A percentile compares a stretch with the other conserved stretches of the same genome.
phyloP scores from a whole-genome alignment of 23 tunicate genomes.

The Halocynthia roretzi region DNA sequence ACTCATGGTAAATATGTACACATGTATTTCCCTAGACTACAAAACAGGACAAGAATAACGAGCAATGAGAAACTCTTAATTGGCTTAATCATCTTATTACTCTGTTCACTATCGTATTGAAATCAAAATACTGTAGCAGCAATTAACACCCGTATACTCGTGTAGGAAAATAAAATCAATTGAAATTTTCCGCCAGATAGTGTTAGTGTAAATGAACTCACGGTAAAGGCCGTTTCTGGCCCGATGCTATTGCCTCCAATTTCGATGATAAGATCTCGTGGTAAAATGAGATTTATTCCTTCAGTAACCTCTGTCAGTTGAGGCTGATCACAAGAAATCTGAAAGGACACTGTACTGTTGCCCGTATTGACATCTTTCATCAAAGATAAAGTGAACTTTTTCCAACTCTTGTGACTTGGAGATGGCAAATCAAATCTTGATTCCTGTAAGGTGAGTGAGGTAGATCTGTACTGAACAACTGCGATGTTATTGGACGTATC shows the following conservation, averaged over 20 bases:
- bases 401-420: neutral
- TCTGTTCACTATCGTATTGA: no score
- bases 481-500: no score
- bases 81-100: no score
- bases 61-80: no score
- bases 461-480: neutral
- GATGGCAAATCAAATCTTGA: neutral
- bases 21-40: no score
- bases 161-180: no score
- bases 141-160: no score
- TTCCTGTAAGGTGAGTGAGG: neutral
- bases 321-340: neutral
- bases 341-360: neutral
- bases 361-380: neutral
- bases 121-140: no score
- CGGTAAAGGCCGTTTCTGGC: neutral
- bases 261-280: constrained; percentile 4
- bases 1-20: no score
- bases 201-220: neutral
- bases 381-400: neutral
- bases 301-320: neutral
- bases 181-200: no score
- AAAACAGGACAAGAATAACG: no score
- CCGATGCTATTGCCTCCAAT: constrained; percentile 7
- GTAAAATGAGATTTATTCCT: constrained; percentile 11